Conservation (phyloP, 1,140 invertebrate species). For the Drosophila sucinea region DNA sequence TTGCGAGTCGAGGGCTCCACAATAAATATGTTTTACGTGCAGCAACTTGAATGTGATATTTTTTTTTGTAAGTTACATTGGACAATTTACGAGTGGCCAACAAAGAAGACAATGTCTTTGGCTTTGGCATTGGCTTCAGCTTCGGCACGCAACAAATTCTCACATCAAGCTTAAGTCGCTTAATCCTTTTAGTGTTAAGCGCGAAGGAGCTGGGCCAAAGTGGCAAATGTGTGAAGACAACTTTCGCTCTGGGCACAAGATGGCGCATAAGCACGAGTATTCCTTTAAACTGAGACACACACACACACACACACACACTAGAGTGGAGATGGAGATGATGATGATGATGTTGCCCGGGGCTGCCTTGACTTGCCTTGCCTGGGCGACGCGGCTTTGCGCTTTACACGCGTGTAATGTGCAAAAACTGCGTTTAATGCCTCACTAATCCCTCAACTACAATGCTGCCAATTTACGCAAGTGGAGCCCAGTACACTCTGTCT, state of each 20-base stretch:
- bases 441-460: constrained; percentile 81
- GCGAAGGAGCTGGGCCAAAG: constrained; percentile 51
- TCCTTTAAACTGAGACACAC: constrained; percentile 67
- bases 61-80: constrained; percentile 34
- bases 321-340: constrained; percentile 12
- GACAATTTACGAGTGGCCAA: constrained; percentile 53
- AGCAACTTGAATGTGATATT: constrained; percentile 6
- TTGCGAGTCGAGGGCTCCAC: constrained; percentile 24
- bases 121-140: constrained; percentile 17
- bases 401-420: constrained; percentile 81
- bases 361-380: constrained; percentile 35
- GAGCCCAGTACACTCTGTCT: constrained; percentile 20
- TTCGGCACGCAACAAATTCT: constrained; percentile 70
- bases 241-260: constrained; percentile 29
- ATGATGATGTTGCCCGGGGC: constrained; percentile 23
- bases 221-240: constrained; percentile 59
- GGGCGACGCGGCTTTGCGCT: constrained; percentile 57
- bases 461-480: constrained; percentile 80
- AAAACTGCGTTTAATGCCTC: constrained; percentile 80
- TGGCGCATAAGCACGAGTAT: constrained; percentile 27
- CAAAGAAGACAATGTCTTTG: constrained; percentile 34
- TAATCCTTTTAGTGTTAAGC: constrained; percentile 77
- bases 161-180: constrained; percentile 77
- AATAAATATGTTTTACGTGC: constrained; percentile 75
- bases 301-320: constrained; percentile 1